phyloP scores from a whole-genome alignment of 2,888 invertebrate genomes.

The Auanema sp. region DNA sequence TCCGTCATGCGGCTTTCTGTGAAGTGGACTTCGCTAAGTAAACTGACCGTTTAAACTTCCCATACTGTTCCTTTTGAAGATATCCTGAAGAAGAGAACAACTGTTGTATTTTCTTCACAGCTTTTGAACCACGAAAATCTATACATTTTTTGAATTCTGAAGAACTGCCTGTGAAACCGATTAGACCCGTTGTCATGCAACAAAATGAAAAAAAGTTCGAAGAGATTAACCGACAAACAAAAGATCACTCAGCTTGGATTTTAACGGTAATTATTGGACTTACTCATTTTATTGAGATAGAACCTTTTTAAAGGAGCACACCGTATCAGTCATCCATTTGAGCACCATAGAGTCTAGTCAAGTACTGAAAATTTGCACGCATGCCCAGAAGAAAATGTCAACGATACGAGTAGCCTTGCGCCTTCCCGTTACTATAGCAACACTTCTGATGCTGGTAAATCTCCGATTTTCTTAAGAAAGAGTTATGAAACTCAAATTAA shows the following conservation, averaged over 20 bases:
- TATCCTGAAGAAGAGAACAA: slow-evolving; percentile 61
- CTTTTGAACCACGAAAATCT: slow-evolving; percentile 31
- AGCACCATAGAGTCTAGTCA: slow-evolving; percentile 27
- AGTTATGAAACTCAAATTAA: slow-evolving; percentile 27
- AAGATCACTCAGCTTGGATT: slow-evolving; percentile 43
- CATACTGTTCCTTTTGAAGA: slow-evolving; percentile 22
- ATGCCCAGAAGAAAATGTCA: slow-evolving; percentile 56
- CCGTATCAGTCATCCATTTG: slow-evolving; percentile 22
- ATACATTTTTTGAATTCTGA: slow-evolving; percentile 1
- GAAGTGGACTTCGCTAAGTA: slow-evolving; percentile 48
- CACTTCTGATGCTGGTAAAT: slow-evolving; percentile 49
- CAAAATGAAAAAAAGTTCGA: slow-evolving; percentile 26
- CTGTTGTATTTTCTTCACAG: slow-evolving; percentile 44
- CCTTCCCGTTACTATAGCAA: slow-evolving; percentile 53
- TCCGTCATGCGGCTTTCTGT: slow-evolving; percentile 54
- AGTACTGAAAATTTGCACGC: slow-evolving; percentile 49
- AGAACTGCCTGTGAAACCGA: slow-evolving; percentile 9
- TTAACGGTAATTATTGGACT: slow-evolving; percentile 15
- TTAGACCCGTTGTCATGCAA: slow-evolving; percentile 27
- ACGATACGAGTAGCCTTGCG: slow-evolving; percentile 50
- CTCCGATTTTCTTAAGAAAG: background rate
- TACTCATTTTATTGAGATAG: background rate
- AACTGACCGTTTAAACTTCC: background rate
- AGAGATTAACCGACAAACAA: slow-evolving; percentile 25
- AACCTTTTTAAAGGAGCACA: slow-evolving; percentile 21